phyloP scores from a whole-genome alignment of 2,888 invertebrate genomes.

The Nymphalis polychloros region DNA sequence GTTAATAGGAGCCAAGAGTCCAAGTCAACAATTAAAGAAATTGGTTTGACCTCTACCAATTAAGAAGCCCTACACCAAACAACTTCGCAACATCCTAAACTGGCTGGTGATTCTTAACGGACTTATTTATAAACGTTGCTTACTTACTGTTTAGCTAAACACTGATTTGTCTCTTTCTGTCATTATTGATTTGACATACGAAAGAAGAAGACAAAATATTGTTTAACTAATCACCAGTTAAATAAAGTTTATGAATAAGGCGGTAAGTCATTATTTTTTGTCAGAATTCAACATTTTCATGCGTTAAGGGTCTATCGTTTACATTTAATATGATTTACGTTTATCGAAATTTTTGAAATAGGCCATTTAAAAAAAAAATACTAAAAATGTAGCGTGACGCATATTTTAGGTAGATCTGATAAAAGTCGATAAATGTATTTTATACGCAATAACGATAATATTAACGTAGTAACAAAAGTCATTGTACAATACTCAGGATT shows the following conservation, averaged over 20 bases:
- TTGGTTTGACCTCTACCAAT: slow-evolving; percentile 77
- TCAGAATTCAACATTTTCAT: not conserved
- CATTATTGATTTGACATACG: too few relatives aligned
- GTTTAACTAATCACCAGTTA: too few relatives aligned
- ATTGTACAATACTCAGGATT: not conserved
- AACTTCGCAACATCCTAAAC: slow-evolving; percentile 26
- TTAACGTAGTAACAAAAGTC: slow-evolving; percentile 3
- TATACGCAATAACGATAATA: slow-evolving; percentile 5
- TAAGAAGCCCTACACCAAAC: slow-evolving; percentile 47
- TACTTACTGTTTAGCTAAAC: too few relatives aligned
- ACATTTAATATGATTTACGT: not conserved
- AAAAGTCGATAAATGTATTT: slow-evolving; percentile 2
- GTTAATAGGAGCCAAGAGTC: slow-evolving; percentile 39
- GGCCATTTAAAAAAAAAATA: not conserved
- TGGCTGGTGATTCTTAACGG: not conserved
- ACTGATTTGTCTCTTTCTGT: too few relatives aligned
- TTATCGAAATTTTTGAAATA: too few relatives aligned
- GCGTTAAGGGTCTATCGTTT: not conserved
- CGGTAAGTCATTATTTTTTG: not conserved
- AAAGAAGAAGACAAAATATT: too few relatives aligned
- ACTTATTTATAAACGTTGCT: too few relatives aligned
- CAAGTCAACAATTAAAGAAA: slow-evolving; percentile 67
- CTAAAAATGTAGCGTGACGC: not conserved
- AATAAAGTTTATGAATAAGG: too few relatives aligned
- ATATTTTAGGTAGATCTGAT: not conserved